Evolutionary conservation across 2,113 vertebrate species (phyloP).

Genomic region (Jacana jacana): DNA sequence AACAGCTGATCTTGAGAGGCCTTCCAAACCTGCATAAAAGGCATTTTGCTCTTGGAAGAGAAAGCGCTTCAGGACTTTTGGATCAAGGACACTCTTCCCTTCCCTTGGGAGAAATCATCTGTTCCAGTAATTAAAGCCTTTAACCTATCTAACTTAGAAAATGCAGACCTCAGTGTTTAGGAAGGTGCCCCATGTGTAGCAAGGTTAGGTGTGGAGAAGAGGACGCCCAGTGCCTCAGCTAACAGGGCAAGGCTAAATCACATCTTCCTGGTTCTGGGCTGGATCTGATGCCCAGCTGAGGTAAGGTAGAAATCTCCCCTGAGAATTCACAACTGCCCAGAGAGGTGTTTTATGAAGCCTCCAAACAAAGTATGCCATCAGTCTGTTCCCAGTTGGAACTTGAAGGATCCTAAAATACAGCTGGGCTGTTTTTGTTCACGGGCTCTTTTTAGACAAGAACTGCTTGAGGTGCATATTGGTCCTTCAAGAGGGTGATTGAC

Average conservation of each 20-base stretch:
- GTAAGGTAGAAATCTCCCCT: not conserved
- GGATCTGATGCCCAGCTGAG: not conserved
- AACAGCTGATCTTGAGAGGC: not conserved
- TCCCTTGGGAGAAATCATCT: not conserved
- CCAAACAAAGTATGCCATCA: not conserved
- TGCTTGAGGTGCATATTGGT: rapidly evolving
- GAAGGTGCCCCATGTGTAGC: not conserved
- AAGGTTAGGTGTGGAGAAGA: not conserved
- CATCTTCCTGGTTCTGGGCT: not conserved
- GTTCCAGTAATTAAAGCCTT: constrained; percentile 22
- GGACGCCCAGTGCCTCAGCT: not conserved
- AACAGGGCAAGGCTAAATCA: not conserved
- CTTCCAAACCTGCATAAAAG: not conserved
- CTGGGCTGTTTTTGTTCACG: not conserved
- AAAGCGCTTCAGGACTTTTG: not conserved
- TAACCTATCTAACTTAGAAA: not conserved
- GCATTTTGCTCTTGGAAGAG: not conserved
- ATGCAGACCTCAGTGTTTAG: not conserved
- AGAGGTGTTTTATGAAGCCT: not conserved
- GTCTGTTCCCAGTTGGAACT: not conserved
- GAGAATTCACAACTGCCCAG: rapidly evolving
- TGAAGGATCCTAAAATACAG: not conserved
- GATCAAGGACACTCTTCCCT: not conserved
- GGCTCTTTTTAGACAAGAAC: not conserved
- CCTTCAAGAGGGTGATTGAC: not conserved